These are phyloP conservation scores for Palythoa grandis DNA, from an alignment of 92 coral and sea anemone genomes.

Conservation along the genomic window DNA sequence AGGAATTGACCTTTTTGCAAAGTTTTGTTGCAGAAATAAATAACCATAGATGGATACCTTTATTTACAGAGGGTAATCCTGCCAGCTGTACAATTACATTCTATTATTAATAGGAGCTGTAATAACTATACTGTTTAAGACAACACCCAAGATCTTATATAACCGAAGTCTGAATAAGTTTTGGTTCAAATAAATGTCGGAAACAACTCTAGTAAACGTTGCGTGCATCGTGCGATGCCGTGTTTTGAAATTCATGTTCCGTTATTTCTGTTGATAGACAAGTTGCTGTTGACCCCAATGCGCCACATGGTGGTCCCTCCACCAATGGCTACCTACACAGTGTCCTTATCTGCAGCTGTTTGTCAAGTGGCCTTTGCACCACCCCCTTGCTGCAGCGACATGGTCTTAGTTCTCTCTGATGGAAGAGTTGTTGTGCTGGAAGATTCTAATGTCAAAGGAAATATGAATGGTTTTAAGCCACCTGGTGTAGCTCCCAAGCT, in stretches of 20 bases:
- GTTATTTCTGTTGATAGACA: constrained; percentile 48
- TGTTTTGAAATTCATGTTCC: not conserved
- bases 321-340: constrained; percentile 85
- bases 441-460: constrained; percentile 41
- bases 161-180: too few species aligned
- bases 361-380: constrained; percentile 81
- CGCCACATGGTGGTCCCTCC: constrained; percentile 91
- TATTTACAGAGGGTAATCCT: too few species aligned
- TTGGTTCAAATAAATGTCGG: too few species aligned
- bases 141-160: too few species aligned
- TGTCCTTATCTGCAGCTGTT: constrained; percentile 70
- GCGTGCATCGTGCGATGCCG: too few species aligned
- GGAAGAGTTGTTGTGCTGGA: constrained; percentile 71
- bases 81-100: too few species aligned
- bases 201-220: too few species aligned
- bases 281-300: constrained; percentile 81
- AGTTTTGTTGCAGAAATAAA: too few species aligned
- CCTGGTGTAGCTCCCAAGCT: constrained; percentile 64
- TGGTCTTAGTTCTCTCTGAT: constrained; percentile 74
- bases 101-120: too few species aligned
- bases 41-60: too few species aligned
- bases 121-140: too few species aligned
- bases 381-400: constrained; percentile 70
- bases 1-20: too few species aligned
- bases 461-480: constrained; percentile 59